A percentile compares a stretch with the other conserved stretches of the same genome.
Conservation (phyloP, 2,113 vertebrate species). For the Picathartes gymnocephalus region DNA sequence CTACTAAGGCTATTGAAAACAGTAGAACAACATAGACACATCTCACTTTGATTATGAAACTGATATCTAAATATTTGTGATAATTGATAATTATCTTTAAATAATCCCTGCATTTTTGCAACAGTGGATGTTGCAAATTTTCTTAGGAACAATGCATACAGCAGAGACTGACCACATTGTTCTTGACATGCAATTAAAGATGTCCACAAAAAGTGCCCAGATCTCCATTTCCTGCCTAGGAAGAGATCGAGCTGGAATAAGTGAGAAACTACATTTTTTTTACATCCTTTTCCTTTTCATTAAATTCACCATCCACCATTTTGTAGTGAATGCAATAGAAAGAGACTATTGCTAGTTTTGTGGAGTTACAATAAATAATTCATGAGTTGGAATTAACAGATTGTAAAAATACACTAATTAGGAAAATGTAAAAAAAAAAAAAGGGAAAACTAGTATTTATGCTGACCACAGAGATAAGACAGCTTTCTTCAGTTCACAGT, state of each 20-base stretch:
- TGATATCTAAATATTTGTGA: conserved; percentile 6
- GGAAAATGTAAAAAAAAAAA: not conserved
- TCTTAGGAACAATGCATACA: not conserved
- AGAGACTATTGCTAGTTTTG: not conserved
- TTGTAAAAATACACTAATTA: conserved; percentile 37
- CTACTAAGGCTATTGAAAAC: not conserved
- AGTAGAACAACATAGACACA: not conserved
- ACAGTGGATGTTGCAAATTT: not conserved
- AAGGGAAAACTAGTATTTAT: not conserved
- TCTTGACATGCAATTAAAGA: not conserved
- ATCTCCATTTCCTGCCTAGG: not conserved
- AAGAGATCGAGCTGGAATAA: not conserved
- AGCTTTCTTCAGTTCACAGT: not conserved
- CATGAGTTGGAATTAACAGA: not conserved
- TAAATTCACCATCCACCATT: not conserved
- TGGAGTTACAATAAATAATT: not conserved
- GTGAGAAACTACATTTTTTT: not conserved
- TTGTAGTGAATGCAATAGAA: not conserved
- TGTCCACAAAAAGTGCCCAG: not conserved
- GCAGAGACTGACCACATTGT: not conserved
- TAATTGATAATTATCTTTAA: not conserved
- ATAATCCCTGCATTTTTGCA: not conserved
- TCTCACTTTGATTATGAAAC: not conserved
- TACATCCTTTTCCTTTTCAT: not conserved
- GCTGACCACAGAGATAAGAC: conserved; percentile 27